Evolutionary conservation across 2,113 vertebrate genomes (phyloP).

Genomic region (Ochotona curzoniae): DNA sequence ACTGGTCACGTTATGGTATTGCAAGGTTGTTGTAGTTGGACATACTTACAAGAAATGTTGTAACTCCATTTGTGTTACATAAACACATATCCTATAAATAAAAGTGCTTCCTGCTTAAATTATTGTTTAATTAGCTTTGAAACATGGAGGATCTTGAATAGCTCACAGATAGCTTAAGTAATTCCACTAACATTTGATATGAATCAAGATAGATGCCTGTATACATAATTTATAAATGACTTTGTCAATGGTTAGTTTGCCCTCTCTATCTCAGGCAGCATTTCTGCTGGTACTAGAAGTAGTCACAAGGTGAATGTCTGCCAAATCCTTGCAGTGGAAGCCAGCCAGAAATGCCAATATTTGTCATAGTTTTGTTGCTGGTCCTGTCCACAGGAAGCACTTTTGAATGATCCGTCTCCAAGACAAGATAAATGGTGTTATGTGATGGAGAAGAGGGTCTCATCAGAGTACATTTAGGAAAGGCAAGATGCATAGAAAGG

Average conservation of each 20-base stretch:
- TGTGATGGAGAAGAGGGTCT: background rate
- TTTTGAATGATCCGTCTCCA: background rate
- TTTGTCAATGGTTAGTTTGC: background rate
- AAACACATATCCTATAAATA: background rate
- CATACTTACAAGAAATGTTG: background rate
- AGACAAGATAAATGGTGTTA: background rate
- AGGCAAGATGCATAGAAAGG: background rate
- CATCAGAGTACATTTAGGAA: background rate
- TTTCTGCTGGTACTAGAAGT: background rate
- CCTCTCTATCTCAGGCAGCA: background rate
- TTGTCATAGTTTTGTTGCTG: background rate
- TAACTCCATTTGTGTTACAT: background rate
- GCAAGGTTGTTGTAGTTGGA: background rate
- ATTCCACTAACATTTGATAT: background rate
- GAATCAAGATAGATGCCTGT: background rate
- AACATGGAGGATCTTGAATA: background rate
- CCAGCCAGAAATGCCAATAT: background rate
- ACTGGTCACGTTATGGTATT: background rate
- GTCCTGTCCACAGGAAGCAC: background rate
- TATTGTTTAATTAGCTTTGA: constrained; percentile 16
- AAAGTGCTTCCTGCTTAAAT: background rate
- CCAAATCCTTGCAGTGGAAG: background rate
- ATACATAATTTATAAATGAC: background rate
- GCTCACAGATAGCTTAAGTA: background rate
- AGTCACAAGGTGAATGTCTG: background rate